These are phyloP conservation scores for Fukomys damarensis DNA, from an alignment of 2,113 vertebrate species.

Conservation along the genomic window DNA sequence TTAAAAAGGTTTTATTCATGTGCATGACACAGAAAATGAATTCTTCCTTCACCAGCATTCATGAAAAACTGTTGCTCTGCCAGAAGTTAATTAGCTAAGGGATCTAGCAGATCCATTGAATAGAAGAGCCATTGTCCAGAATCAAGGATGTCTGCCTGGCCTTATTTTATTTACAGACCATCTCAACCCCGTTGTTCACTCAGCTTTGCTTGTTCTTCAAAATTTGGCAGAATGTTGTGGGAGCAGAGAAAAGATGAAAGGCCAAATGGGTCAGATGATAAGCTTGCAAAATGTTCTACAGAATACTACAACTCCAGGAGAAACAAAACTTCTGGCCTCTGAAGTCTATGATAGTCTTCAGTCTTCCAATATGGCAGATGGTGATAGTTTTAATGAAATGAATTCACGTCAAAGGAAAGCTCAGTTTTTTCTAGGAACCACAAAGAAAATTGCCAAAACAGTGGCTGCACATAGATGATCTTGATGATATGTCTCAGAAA, in stretches of 20 bases:
- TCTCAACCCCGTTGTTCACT: constrained; percentile 96
- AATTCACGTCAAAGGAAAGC: constrained; percentile 96
- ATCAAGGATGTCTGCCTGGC: constrained; percentile 97
- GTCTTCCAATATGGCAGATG: constrained; percentile 90
- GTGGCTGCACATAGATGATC: constrained; percentile 98
- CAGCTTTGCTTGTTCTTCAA: constrained; percentile 96
- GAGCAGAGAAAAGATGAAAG: constrained; percentile 99
- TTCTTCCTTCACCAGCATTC: constrained; percentile 90
- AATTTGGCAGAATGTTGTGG: constrained; percentile 99
- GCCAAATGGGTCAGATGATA: constrained; percentile 98
- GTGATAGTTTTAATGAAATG: constrained; percentile 91
- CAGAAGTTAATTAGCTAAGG: constrained; percentile 97
- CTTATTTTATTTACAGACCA: constrained; percentile 98
- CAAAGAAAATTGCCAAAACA: constrained; percentile 98
- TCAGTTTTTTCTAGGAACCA: constrained; percentile 97
- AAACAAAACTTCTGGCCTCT: constrained; percentile 97
- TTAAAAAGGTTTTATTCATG: constrained; percentile 75
- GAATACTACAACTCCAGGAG: constrained; percentile 84
- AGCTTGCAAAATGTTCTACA: constrained; percentile 98
- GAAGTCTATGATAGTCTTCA: constrained; percentile 98
- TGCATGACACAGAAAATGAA: constrained; percentile 88
- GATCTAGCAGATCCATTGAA: constrained; percentile 97
- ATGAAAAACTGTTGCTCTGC: constrained; percentile 94
- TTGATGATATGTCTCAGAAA: constrained; percentile 95
- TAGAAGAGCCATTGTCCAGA: constrained; percentile 96